Evolutionary conservation across 1,140 invertebrate species (phyloP).

Genomic region (Mamestra configurata): DNA sequence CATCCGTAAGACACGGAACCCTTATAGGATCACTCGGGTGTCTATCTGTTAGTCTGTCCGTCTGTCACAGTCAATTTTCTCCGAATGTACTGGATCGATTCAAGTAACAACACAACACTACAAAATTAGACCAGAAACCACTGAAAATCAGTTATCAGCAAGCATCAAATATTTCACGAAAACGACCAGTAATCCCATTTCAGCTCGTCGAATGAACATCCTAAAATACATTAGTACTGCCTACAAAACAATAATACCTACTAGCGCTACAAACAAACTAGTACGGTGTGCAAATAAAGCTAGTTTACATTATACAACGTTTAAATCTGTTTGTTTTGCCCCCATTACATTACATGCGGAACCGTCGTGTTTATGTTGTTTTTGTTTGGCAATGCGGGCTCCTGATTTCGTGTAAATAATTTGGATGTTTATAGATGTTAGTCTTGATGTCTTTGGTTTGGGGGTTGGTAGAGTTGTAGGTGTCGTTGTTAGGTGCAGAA

Average conservation of each 20-base stretch:
- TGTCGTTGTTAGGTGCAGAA: not conserved
- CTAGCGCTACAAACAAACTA: constrained; percentile 38
- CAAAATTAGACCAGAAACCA: no score
- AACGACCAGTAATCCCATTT: not conserved
- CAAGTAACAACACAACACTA: no score
- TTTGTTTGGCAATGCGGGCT: constrained; percentile 33
- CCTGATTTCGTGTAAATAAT: constrained; percentile 16
- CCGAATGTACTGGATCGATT: no score
- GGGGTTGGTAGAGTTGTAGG: not conserved
- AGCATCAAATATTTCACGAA: not conserved
- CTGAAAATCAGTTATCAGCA: not conserved
- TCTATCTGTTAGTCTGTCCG: no score
- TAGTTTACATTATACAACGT: constrained; percentile 41
- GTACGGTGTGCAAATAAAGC: constrained; percentile 53
- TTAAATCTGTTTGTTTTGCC: constrained; percentile 56
- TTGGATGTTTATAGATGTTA: not conserved
- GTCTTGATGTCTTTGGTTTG: not conserved
- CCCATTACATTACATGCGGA: constrained; percentile 53
- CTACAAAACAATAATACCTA: constrained; percentile 32
- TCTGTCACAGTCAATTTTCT: no score
- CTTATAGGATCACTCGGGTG: no score
- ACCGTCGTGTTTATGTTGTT: constrained; percentile 43
- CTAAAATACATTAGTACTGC: constrained; percentile 10
- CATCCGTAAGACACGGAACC: no score
- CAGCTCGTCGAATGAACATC: not conserved